phyloP scores from a whole-genome alignment of 2,113 vertebrate genomes.

The Ibidorhyncha struthersii region DNA sequence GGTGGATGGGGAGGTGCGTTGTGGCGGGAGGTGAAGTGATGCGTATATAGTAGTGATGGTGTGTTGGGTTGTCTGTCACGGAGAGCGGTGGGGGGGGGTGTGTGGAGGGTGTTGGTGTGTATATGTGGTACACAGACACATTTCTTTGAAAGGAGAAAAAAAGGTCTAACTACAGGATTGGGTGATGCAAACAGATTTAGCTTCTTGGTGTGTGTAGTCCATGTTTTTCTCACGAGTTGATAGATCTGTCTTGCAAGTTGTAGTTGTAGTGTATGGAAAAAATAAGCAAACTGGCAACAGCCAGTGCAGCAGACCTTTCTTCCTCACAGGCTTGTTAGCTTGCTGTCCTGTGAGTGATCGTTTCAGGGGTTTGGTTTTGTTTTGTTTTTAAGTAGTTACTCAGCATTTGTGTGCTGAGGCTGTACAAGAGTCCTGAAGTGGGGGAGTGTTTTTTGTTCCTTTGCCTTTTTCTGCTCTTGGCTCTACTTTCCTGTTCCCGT shows the following conservation, averaged over 20 bases:
- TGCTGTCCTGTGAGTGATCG: not conserved
- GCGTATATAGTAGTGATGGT: rapidly evolving
- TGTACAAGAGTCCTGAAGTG: not conserved
- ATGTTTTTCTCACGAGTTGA: not conserved
- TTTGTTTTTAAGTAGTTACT: not conserved
- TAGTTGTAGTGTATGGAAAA: not conserved
- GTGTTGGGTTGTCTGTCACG: rapidly evolving
- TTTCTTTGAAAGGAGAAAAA: not conserved
- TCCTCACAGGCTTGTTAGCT: not conserved
- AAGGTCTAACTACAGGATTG: not conserved
- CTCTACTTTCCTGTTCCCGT: not conserved
- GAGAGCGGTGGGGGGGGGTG: no score
- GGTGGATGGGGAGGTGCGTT: rapidly evolving
- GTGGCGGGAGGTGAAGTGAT: rapidly evolving
- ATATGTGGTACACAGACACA: rapidly evolving
- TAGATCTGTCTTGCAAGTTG: not conserved
- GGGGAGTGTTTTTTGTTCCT: not conserved
- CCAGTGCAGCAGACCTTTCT: not conserved
- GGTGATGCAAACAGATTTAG: not conserved
- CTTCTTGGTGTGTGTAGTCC: not conserved
- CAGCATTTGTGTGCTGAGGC: not conserved
- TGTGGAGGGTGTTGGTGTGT: not conserved
- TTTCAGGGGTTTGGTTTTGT: not conserved
- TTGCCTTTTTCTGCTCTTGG: not conserved
- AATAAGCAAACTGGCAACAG: not conserved